A percentile compares a stretch with the other conserved stretches of the same genome.
Evolutionary conservation across 1,140 invertebrate species (phyloP).

Genomic region (Halictus rubicundus): DNA sequence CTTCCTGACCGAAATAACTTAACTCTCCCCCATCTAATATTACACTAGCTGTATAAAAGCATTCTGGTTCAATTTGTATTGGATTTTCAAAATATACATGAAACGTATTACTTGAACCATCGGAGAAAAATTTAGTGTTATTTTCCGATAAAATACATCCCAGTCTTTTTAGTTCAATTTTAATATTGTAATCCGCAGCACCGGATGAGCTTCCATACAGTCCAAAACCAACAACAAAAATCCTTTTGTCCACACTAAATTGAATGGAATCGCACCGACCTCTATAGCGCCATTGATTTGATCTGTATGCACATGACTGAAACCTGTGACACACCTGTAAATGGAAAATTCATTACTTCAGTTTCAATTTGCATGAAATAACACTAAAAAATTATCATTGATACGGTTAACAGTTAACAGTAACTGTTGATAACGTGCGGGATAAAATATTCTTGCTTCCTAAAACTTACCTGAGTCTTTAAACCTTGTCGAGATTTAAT

Average conservation of each 20-base stretch:
- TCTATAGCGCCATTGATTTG: slow-evolving; percentile 96
- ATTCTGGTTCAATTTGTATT: slow-evolving; percentile 94
- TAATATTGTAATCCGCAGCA: slow-evolving; percentile 94
- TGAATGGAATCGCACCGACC: slow-evolving; percentile 96
- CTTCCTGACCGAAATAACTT: slow-evolving; percentile 97
- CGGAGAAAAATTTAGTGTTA: slow-evolving; percentile 95
- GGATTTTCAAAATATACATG: slow-evolving; percentile 96
- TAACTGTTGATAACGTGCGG: background rate
- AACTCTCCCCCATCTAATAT: slow-evolving; percentile 94
- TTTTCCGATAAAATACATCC: slow-evolving; percentile 93
- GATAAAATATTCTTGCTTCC: background rate
- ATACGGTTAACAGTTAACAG: no score
- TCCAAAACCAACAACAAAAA: slow-evolving; percentile 96
- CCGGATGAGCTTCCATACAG: slow-evolving; percentile 95
- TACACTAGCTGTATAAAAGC: slow-evolving; percentile 94
- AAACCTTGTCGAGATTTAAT: slow-evolving; percentile 91
- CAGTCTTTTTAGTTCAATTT: slow-evolving; percentile 93
- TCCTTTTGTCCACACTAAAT: slow-evolving; percentile 94
- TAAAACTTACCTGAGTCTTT: slow-evolving; percentile 86
- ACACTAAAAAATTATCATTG: no score
- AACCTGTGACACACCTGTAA: slow-evolving; percentile 94
- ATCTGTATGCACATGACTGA: slow-evolving; percentile 96
- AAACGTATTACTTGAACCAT: slow-evolving; percentile 96
- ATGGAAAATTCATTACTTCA: slow-evolving; percentile 17
- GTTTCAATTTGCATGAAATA: background rate